These are phyloP conservation scores for Hippopotamus amphibius DNA, from an alignment of 2,113 vertebrate genomes.

Conservation along the genomic window DNA sequence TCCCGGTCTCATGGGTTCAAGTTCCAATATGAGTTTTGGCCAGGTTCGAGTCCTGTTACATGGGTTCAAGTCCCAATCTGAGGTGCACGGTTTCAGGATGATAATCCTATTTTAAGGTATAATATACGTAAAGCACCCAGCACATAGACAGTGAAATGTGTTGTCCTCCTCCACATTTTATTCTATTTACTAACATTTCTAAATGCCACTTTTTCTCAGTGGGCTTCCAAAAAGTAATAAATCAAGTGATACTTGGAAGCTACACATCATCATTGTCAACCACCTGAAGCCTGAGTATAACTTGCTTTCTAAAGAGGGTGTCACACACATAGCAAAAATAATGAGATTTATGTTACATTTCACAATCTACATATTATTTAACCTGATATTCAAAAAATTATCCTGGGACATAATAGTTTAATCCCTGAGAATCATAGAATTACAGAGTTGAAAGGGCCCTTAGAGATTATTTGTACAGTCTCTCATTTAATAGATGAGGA, in stretches of 20 bases:
- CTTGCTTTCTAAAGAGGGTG: not conserved
- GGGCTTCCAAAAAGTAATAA: not conserved
- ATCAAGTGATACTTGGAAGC: not conserved
- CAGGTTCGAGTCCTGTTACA: no score
- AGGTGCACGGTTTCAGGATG: not conserved
- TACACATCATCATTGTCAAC: not conserved
- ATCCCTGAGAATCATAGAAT: constrained; percentile 26
- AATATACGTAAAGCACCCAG: not conserved
- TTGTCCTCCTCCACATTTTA: not conserved
- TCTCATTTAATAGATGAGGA: not conserved
- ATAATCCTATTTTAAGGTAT: not conserved
- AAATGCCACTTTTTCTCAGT: constrained; percentile 25
- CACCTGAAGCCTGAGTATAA: not conserved
- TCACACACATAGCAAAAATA: not conserved
- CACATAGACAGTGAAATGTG: not conserved
- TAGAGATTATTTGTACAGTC: constrained; percentile 12
- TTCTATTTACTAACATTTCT: not conserved
- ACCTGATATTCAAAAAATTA: constrained; percentile 21
- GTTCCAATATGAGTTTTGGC: no score
- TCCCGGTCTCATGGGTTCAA: no score
- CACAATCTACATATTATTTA: not conserved
- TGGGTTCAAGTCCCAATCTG: no score
- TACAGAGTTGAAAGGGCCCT: not conserved
- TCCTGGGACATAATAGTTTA: not conserved
- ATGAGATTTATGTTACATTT: not conserved